Conservation (phyloP, 2,888 invertebrate species). For the Rhagophthalmus giganteus region DNA sequence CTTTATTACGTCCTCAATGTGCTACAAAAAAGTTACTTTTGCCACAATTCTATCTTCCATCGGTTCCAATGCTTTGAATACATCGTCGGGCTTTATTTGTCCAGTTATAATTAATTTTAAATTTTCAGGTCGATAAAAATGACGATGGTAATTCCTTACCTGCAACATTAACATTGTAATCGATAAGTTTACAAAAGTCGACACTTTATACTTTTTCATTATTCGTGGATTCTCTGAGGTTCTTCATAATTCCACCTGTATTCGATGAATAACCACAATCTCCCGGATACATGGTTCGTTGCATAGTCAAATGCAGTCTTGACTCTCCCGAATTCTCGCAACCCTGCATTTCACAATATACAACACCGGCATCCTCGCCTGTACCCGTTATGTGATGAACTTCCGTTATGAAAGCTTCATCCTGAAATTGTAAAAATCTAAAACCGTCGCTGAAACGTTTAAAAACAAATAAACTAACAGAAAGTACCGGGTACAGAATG, state of each 20-base stretch:
- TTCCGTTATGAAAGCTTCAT: conserved; percentile 83
- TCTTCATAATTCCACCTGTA: conserved; percentile 84
- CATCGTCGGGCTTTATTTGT: conserved; percentile 72
- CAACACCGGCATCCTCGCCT: conserved; percentile 90
- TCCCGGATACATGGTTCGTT: conserved; percentile 76
- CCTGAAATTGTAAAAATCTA: conserved; percentile 49
- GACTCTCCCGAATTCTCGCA: conserved; percentile 79
- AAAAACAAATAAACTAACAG: conserved; percentile 53
- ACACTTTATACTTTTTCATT: conserved; percentile 71
- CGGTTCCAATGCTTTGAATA: conserved; percentile 71
- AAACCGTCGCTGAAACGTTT: neutral
- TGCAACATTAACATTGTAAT: conserved; percentile 42
- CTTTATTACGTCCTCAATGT: too few species aligned
- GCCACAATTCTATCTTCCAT: conserved; percentile 76
- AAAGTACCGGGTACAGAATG: conserved; percentile 80
- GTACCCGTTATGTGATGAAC: conserved; percentile 89
- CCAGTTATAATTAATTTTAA: conserved; percentile 82
- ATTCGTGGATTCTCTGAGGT: conserved; percentile 77
- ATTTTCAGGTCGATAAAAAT: conserved; percentile 89
- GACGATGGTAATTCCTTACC: conserved; percentile 78
- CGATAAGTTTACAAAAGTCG: too few species aligned
- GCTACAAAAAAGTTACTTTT: conserved; percentile 63
- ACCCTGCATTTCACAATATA: conserved; percentile 95
- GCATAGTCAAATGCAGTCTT: conserved; percentile 66
- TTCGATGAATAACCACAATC: conserved; percentile 82